Conservation (phyloP, 1,140 invertebrate species). For the Dendrolimus punctatus region DNA sequence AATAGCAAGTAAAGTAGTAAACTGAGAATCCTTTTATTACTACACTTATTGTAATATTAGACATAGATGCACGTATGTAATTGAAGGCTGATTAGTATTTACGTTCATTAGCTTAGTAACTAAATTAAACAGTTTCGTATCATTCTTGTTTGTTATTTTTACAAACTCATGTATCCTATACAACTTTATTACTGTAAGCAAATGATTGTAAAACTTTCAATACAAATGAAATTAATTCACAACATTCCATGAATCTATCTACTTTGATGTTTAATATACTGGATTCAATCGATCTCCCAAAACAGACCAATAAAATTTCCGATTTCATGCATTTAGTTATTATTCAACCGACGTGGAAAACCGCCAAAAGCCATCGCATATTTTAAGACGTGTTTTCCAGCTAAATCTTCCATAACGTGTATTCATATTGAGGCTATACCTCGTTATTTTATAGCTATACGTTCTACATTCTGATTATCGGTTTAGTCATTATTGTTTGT, state of each 20-base stretch:
- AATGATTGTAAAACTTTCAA: too few relatives aligned
- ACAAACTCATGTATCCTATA: neutral
- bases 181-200: too few relatives aligned
- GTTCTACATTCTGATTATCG: neutral
- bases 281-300: neutral
- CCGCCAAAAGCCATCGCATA: conserved; percentile 20
- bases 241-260: too few relatives aligned
- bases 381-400: conserved; percentile 13
- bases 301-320: conserved; percentile 8
- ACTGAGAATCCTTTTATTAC: too few relatives aligned
- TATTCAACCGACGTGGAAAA: conserved; percentile 17
- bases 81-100: too few relatives aligned
- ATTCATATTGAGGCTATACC: conserved; percentile 4
- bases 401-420: conserved; percentile 5
- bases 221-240: too few relatives aligned
- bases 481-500: conserved; percentile 1
- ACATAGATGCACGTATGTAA: too few relatives aligned
- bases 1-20: too few relatives aligned
- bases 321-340: conserved; percentile 6
- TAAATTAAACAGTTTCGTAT: too few relatives aligned
- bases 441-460: conserved; percentile 3
- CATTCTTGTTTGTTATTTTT: neutral
- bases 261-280: neutral
- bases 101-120: too few relatives aligned
- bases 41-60: too few relatives aligned